Evolutionary conservation across 1,140 invertebrate genomes (phyloP).

Genomic region (Heliconius himera): DNA sequence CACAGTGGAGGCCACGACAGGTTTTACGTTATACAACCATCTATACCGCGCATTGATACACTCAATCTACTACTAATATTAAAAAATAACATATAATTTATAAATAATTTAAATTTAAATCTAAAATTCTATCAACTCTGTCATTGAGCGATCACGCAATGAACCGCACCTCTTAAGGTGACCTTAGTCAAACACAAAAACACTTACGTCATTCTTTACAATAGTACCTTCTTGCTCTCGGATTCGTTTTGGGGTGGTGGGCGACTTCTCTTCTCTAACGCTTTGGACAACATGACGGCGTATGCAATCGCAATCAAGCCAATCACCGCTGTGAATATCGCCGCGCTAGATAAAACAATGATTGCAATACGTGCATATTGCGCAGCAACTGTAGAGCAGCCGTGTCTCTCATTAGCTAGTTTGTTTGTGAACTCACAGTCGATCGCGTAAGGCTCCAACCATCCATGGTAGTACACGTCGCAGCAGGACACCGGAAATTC

Average conservation of each 20-base stretch:
- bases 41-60: neutral
- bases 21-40: slow-evolving; percentile 6
- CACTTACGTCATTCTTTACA: slow-evolving; percentile 50
- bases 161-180: neutral
- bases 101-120: slow-evolving; percentile 12
- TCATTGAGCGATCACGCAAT: neutral
- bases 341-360: slow-evolving; percentile 55
- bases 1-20: neutral
- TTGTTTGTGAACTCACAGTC: slow-evolving; percentile 72
- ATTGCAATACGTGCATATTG: slow-evolving; percentile 65
- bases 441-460: slow-evolving; percentile 60
- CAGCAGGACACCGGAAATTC: slow-evolving; percentile 70
- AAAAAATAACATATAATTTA: neutral
- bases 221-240: slow-evolving; percentile 70
- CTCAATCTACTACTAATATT: neutral
- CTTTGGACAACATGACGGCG: slow-evolving; percentile 51
- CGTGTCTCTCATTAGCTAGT: slow-evolving; percentile 70
- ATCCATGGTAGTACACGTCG: slow-evolving; percentile 68
- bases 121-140: neutral
- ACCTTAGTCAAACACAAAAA: slow-evolving; percentile 9
- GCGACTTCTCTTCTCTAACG: slow-evolving; percentile 45
- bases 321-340: slow-evolving; percentile 60
- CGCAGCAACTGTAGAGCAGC: slow-evolving; percentile 61
- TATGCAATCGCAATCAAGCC: slow-evolving; percentile 51
- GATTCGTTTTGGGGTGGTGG: slow-evolving; percentile 54